Evolutionary conservation across 2,797 vertebrate genomes (phyloP).

Genomic region (Hapalemur alaotrensis): DNA sequence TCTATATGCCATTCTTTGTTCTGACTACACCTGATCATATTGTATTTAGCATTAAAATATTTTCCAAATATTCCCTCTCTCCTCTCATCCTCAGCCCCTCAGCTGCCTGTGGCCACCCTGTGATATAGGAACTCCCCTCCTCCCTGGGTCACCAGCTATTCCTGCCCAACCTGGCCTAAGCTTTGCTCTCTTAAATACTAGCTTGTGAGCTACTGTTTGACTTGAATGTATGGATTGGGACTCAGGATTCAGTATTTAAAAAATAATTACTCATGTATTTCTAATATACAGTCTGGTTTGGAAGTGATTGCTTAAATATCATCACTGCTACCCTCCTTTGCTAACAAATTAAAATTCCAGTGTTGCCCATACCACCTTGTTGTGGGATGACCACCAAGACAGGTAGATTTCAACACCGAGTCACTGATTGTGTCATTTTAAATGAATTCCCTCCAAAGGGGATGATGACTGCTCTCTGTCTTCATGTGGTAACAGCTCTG

Average conservation of each 20-base stretch:
- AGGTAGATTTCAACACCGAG: constrained; percentile 20
- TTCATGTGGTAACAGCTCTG: background rate
- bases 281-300: background rate
- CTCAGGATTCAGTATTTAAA: background rate
- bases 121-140: background rate
- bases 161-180: accelerated
- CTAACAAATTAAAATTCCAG: constrained; percentile 33
- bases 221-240: background rate
- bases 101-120: background rate
- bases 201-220: background rate
- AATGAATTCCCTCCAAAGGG: background rate
- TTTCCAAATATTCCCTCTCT: background rate
- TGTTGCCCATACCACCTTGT: background rate
- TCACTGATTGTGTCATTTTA: background rate
- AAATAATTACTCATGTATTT: background rate
- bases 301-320: background rate
- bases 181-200: background rate
- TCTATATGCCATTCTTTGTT: background rate
- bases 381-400: background rate
- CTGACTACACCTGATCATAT: background rate
- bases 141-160: background rate
- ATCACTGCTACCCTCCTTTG: background rate
- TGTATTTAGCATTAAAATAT: background rate
- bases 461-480: background rate
- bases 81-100: background rate